Percentiles rank a stretch among this genome's conserved stretches.
phyloP scores from a whole-genome alignment of 2,797 vertebrate genomes.

The Chelon labrosus region DNA sequence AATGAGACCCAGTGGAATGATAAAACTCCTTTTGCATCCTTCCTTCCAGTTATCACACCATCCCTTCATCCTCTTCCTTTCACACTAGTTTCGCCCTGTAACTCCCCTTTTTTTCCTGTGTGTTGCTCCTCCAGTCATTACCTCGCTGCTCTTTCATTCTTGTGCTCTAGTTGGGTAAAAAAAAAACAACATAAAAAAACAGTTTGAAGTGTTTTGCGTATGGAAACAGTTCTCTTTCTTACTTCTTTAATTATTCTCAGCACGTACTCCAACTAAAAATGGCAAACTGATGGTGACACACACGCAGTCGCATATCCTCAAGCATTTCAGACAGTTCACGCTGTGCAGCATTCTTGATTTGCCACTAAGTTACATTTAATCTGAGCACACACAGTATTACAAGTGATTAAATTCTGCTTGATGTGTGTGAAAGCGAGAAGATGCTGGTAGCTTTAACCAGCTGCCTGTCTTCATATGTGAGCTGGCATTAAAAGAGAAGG shows the following conservation, averaged over 20 bases:
- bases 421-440: constrained; percentile 39
- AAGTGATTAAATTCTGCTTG: constrained; percentile 46
- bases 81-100: constrained; percentile 40
- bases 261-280: not conserved
- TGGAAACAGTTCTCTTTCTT: not conserved
- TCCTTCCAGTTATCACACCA: constrained; percentile 56
- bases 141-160: constrained; percentile 15
- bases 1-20: constrained; percentile 77
- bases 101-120: constrained; percentile 13
- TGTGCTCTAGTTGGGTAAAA: not conserved
- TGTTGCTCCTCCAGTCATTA: not conserved
- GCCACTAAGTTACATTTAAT: constrained; percentile 49
- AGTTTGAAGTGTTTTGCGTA: no score
- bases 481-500: constrained; percentile 41
- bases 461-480: constrained; percentile 54
- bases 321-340: constrained; percentile 20
- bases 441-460: constrained; percentile 46
- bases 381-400: constrained; percentile 32
- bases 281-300: not conserved
- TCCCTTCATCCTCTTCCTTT: constrained; percentile 60
- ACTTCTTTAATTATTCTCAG: not conserved
- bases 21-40: constrained; percentile 61
- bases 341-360: constrained; percentile 33
- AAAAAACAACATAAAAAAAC: no score
- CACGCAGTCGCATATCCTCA: not conserved